Evolutionary conservation across 2,888 invertebrate genomes (phyloP).

Genomic region (Cerceris ruficornis): DNA sequence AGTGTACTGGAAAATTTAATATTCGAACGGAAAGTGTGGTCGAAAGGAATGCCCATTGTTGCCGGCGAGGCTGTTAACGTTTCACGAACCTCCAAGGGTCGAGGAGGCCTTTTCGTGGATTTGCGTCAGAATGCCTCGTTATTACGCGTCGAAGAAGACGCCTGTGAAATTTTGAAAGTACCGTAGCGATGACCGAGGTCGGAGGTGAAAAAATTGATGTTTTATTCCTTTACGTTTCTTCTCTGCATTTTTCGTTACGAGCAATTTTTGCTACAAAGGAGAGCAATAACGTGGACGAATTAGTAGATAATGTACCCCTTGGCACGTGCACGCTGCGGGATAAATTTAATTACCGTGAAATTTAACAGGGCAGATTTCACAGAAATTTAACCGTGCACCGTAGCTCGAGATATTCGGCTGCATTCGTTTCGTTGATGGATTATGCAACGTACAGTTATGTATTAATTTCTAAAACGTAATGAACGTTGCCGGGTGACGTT

Average conservation of each 20-base stretch:
- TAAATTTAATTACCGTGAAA: too few relatives aligned
- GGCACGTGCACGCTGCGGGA: too few relatives aligned
- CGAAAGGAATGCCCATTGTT: slow-evolving; percentile 41
- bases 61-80: slow-evolving; percentile 24
- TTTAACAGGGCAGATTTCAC: too few relatives aligned
- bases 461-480: neutral
- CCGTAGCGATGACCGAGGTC: neutral
- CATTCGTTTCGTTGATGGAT: too few relatives aligned
- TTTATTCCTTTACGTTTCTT: too few relatives aligned
- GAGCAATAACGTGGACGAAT: too few relatives aligned
- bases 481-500: slow-evolving; percentile 17
- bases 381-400: too few relatives aligned
- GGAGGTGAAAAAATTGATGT: neutral
- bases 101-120: slow-evolving; percentile 13
- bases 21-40: slow-evolving; percentile 16
- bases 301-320: too few relatives aligned
- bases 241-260: too few relatives aligned
- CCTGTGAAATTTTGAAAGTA: neutral
- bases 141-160: neutral
- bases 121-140: slow-evolving; percentile 3
- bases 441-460: too few relatives aligned
- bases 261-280: too few relatives aligned
- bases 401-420: too few relatives aligned
- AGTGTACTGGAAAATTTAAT: slow-evolving; percentile 21
- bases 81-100: slow-evolving; percentile 3